Base-by-base conservation (phyloP, 2,888 invertebrate species). In the Sphaerophoria rueppellii region DNA sequence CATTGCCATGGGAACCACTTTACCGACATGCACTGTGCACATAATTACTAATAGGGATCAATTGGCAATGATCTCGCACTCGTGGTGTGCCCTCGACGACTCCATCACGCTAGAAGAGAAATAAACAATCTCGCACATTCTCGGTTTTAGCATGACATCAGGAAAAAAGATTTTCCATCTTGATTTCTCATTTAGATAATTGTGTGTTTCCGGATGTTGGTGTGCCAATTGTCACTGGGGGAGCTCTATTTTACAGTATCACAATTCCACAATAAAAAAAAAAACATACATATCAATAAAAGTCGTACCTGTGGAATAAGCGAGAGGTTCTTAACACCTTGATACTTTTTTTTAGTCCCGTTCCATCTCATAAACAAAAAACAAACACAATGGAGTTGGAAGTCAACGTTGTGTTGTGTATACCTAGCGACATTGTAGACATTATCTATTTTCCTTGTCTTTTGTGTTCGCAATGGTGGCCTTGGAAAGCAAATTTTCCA, bases 41-140 rank as follows among this genome's bases (percentile, higher is more conserved):
- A 46, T 67, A 67, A 54, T 54, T 67, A 40, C 67, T 67, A 67
- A 67, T 67, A 54, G 67, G 54, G 67, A 67, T 67, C 67, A 67
- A 67, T 54, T 67, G 67, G 40, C 54, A 40, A 67, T 67, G 67
- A 67, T 67, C 67, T 67, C 54, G n/a, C 24, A n/a, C 7, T 32
- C 54, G 43, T 63, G 48, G 63, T 14, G 34, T 48, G 48, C 14
- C 46, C 3, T 4, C 43, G 24, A 65, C 43, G 24, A 65, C 54
- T 40, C 40, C 54, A 67, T 54, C 67, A 67, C 40, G 54, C 67
- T 6, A 50, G 52, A 40, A 1, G 43, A 60, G 24, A 55, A 24
- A 24, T 24, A 43, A 12, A 43, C 52, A 24, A 54, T 54, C 37
- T 37, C 24, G 37, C 12, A n/a, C 40, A 40, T 24, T 6, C 7